Conservation (phyloP, 2,888 invertebrate species). For the Macrosoma leucophasiata region DNA sequence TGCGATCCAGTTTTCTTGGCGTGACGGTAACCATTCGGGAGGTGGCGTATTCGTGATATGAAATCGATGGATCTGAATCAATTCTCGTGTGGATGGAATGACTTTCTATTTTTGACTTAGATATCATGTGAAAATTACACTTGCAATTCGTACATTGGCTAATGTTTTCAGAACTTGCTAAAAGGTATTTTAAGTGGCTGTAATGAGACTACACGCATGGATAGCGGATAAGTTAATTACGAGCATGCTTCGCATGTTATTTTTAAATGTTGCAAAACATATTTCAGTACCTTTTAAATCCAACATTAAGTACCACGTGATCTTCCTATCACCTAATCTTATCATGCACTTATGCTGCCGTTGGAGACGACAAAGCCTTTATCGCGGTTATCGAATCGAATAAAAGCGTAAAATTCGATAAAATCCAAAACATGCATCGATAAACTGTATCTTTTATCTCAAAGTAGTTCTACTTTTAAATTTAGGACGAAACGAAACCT, state of each 20-base stretch:
- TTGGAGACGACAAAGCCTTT: conserved; percentile 7
- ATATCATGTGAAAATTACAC: conserved; percentile 24
- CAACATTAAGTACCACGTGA: too few species aligned
- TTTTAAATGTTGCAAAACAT: conserved; percentile 1
- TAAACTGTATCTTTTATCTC: too few species aligned
- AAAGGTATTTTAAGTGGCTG: too few species aligned
- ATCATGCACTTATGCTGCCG: conserved; percentile 7
- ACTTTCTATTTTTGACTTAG: conserved; percentile 47
- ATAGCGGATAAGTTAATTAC: conserved; percentile 1
- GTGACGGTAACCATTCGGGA: conserved; percentile 26
- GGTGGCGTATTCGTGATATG: conserved; percentile 37
- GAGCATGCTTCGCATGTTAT: conserved; percentile 1
- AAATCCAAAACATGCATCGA: too few species aligned
- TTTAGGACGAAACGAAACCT: too few species aligned
- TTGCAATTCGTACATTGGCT: background rate
- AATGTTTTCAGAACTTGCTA: conserved; percentile 1
- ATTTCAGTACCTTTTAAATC: too few species aligned
- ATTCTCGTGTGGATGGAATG: conserved; percentile 36
- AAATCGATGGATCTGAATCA: conserved; percentile 39
- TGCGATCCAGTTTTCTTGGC: conserved; percentile 25
- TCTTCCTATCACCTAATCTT: too few species aligned
- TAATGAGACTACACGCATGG: too few species aligned
- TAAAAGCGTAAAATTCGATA: too few species aligned
- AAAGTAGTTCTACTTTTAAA: too few species aligned
- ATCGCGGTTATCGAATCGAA: too few species aligned